Evolutionary conservation across 2,888 invertebrate species (phyloP).

Genomic region (Tenthredo notha): DNA sequence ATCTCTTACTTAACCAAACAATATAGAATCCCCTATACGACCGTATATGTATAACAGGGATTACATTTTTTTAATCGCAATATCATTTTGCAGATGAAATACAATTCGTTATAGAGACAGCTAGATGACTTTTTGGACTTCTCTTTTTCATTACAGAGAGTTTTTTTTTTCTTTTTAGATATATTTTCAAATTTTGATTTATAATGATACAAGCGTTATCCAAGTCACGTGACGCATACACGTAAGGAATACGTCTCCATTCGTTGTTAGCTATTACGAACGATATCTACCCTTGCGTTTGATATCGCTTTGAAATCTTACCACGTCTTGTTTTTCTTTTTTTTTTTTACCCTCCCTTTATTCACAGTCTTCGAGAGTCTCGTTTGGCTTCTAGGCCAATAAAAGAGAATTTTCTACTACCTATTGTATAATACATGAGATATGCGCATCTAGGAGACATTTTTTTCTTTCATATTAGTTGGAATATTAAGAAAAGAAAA

Average conservation of each 20-base stretch:
- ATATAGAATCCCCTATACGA: not conserved
- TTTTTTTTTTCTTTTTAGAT: constrained; percentile 1
- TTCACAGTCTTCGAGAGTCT: constrained; percentile 1
- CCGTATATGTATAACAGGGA: not conserved
- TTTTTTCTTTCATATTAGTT: not conserved
- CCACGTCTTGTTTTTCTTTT: constrained; percentile 46
- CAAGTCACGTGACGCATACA: constrained; percentile 49
- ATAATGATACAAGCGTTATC: not conserved
- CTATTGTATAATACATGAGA: constrained; percentile 43
- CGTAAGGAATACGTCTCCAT: constrained; percentile 48
- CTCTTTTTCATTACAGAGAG: not conserved
- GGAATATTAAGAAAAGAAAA: not conserved
- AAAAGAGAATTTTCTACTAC: constrained; percentile 44
- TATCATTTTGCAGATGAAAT: not conserved
- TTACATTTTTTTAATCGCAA: not conserved
- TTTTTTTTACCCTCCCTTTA: too few species aligned
- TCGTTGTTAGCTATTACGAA: constrained; percentile 43
- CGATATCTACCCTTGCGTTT: constrained; percentile 3
- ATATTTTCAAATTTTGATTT: constrained; percentile 40
- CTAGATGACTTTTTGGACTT: not conserved
- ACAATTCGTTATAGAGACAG: not conserved
- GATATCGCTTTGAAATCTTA: constrained; percentile 38
- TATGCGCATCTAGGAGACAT: not conserved
- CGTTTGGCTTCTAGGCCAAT: constrained; percentile 39
- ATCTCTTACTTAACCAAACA: not conserved